Conservation (phyloP, 1,140 invertebrate species). For the Goniozus legneri region DNA sequence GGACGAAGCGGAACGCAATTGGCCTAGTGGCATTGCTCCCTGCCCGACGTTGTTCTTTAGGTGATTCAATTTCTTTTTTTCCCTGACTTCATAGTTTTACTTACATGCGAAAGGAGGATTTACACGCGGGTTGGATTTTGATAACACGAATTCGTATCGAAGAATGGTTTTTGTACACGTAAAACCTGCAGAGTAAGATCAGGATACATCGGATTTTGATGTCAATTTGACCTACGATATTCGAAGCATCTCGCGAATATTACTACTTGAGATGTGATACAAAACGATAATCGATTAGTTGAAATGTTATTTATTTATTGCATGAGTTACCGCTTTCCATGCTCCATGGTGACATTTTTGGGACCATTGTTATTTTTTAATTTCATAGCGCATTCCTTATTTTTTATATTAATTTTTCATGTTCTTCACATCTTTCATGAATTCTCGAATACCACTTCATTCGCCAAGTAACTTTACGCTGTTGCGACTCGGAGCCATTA, state of each 20-base stretch:
- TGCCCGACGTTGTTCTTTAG: constrained; percentile 75
- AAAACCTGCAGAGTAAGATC: constrained; percentile 19
- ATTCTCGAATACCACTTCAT: neutral
- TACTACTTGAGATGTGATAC: constrained; percentile 1
- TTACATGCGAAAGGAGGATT: constrained; percentile 17
- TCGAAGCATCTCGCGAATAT: constrained; percentile 9
- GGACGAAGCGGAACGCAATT: constrained; percentile 46
- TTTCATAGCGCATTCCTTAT: constrained; percentile 9
- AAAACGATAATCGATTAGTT: too few species aligned
- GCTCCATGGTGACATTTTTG: constrained; percentile 25
- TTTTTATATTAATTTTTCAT: constrained; percentile 10
- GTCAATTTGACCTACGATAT: constrained; percentile 19
- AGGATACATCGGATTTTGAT: constrained; percentile 15
- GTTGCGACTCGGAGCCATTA: too few species aligned
- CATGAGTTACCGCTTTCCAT: neutral
- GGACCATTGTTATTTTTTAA: constrained; percentile 25
- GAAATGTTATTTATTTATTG: neutral
- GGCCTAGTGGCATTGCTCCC: constrained; percentile 73
- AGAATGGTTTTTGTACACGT: constrained; percentile 26
- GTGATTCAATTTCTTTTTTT: constrained; percentile 27
- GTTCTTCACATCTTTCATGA: constrained; percentile 4
- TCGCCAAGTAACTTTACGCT: neutral
- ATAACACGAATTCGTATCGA: neutral
- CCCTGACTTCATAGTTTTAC: constrained; percentile 22
- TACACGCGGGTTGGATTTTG: neutral